Evolutionary conservation across 2,888 invertebrate species (phyloP).

Genomic region (Frankliniella fusca): DNA sequence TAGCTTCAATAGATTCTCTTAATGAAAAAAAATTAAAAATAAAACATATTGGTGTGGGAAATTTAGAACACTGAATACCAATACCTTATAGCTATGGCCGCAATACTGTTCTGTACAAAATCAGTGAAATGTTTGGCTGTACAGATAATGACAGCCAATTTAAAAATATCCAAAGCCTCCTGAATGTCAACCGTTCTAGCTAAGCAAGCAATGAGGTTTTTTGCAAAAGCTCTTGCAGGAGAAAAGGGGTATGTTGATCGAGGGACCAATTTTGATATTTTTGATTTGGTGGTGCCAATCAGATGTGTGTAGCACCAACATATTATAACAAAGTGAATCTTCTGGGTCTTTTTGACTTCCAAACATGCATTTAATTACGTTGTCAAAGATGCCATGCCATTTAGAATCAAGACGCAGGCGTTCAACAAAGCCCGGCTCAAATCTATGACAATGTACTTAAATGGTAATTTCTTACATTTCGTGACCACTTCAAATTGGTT

Average conservation of each 20-base stretch:
- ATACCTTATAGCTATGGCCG: not conserved
- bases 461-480: not conserved
- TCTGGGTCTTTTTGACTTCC: not conserved
- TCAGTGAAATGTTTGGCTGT: not conserved
- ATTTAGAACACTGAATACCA: too few species aligned
- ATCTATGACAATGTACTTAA: too few species aligned
- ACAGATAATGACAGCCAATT: not conserved
- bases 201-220: not conserved
- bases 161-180: not conserved
- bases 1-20: too few species aligned
- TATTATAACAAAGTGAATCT: not conserved
- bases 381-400: too few species aligned
- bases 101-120: not conserved
- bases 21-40: too few species aligned
- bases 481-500: not conserved
- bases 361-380: not conserved
- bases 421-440: too few species aligned
- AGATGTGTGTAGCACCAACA: not conserved
- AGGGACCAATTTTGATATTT: not conserved
- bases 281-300: not conserved
- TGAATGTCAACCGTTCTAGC: not conserved
- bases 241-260: not conserved
- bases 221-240: not conserved
- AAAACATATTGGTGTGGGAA: too few species aligned
- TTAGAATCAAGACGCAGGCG: too few species aligned